Percentiles rank a stretch among this genome's conserved stretches.
Conservation (phyloP, 2,797 vertebrate genomes). For the Podarcis siculus region DNA sequence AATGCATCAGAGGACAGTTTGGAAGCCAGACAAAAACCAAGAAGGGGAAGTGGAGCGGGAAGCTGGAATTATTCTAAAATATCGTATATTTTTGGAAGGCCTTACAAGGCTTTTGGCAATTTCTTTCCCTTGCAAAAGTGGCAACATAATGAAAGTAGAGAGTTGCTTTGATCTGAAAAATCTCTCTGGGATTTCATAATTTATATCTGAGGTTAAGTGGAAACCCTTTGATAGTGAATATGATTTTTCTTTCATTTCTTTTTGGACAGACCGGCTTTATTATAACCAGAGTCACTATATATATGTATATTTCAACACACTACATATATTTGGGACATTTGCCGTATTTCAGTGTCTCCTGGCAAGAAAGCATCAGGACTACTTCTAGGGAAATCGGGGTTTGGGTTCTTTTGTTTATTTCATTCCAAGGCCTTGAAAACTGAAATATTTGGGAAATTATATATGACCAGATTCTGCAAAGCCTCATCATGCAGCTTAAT, state of each 20-base stretch:
- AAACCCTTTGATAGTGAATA: slow-evolving; percentile 53
- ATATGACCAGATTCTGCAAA: neutral
- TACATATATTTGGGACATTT: slow-evolving; percentile 35
- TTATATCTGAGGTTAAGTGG: slow-evolving; percentile 63
- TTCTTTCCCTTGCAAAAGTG: slow-evolving; percentile 50
- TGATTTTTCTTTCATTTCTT: slow-evolving; percentile 42
- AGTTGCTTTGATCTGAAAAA: slow-evolving; percentile 61
- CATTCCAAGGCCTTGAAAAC: neutral
- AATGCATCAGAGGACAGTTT: neutral
- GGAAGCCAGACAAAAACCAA: slow-evolving; percentile 30
- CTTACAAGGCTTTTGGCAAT: slow-evolving; percentile 54
- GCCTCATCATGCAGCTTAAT: neutral
- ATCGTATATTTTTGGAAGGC: slow-evolving; percentile 55
- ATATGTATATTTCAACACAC: slow-evolving; percentile 43
- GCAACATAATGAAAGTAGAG: slow-evolving; percentile 55
- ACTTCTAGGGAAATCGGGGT: slow-evolving; percentile 33
- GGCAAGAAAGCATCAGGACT: slow-evolving; percentile 12
- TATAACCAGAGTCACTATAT: slow-evolving; percentile 50
- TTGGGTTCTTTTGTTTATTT: neutral
- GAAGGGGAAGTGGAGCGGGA: neutral
- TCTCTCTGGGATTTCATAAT: slow-evolving; percentile 61
- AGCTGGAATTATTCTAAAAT: slow-evolving; percentile 47
- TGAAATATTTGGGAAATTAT: neutral
- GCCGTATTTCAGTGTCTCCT: neutral
- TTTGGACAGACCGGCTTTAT: slow-evolving; percentile 42